Base-by-base conservation (phyloP, 2,888 invertebrate species). In the Zeuzera pyrina region DNA sequence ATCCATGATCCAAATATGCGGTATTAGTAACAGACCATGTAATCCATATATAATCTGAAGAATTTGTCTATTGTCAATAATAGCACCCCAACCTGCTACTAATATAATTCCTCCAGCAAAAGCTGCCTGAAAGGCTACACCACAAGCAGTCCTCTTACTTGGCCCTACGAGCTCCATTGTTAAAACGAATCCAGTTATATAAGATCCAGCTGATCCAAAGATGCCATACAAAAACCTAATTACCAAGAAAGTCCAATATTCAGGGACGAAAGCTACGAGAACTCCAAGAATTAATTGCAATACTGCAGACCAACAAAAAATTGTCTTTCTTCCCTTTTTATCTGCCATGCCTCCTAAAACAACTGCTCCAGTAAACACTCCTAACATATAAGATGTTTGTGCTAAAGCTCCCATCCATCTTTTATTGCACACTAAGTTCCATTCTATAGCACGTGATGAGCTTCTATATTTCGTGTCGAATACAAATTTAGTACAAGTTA, bases 1-100 rank as follows among this genome's bases (percentile, higher is more conserved):
- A 49, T 94, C 94, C 87, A 95, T 90, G 3, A 93, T 71, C 94
- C 94, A 94, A 87, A 92, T 93, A 57, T 94, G 93, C 1, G 88
- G 90, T 16, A 94, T 67, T 1, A 94, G 84, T 0, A 93, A 58
- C 11, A 88, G 66, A 30, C 91, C 87, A 51, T 94, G 94, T 15
- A 92, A 69, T 1, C 93, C 94, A 52, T 93, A 93, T 2, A 91
- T 72, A 1, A 92, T 79, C 74, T 94, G 94, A n/a, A 94, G 81
- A 47, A 88, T 66, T 65, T 88, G 86, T 29, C 91, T 84, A 52
- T 94, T 87, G 45, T 89, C 87, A 34, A 94, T 89, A 1, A 93
- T 41, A 2, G 89, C 89, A 3, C 92, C 94, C 93, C 94, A 94
- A 0, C 88, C 90, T 0, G 93, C 93, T 1, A 94, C 93, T 31